phyloP scores from a whole-genome alignment of 2,113 vertebrate species.

The Spea multiplicata region DNA sequence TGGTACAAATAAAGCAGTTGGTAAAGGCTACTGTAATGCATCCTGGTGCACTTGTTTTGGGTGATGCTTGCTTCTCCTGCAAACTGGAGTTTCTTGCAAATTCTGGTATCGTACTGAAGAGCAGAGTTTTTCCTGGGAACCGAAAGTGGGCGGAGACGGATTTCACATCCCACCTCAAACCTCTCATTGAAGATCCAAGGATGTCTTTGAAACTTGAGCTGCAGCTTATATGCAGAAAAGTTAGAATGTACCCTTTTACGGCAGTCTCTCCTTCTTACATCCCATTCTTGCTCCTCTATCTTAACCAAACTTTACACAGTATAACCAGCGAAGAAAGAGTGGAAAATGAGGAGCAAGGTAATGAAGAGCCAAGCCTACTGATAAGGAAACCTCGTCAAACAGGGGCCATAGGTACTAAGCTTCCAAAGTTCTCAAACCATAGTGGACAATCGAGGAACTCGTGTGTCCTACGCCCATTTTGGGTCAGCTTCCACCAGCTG shows the following conservation, averaged over 20 bases:
- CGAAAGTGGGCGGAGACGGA: conserved; percentile 79
- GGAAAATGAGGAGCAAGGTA: rapidly evolving
- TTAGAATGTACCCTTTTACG: background rate
- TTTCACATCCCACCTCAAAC: conserved; percentile 68
- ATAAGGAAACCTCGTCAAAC: conserved; percentile 63
- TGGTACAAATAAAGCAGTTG: conserved; percentile 67
- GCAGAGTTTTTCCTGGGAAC: conserved; percentile 42
- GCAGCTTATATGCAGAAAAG: conserved; percentile 63
- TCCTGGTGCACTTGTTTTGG: conserved; percentile 58
- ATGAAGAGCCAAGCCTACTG: background rate
- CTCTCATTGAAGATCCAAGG: conserved; percentile 42
- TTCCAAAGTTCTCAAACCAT: conserved; percentile 57
- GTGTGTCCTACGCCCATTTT: conserved; percentile 82
- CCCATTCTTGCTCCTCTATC: conserved; percentile 83
- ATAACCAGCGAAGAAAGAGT: background rate
- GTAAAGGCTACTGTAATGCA: conserved; percentile 78
- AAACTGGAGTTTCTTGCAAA: conserved; percentile 62
- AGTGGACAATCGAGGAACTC: conserved; percentile 64
- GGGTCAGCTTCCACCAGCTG: conserved; percentile 81
- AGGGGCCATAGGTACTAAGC: conserved; percentile 56
- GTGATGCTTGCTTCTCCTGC: conserved; percentile 61
- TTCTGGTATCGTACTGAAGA: background rate
- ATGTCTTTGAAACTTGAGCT: conserved; percentile 51
- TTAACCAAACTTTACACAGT: conserved; percentile 72
- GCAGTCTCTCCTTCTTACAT: conserved; percentile 54